Evolutionary conservation across 2,113 vertebrate genomes (phyloP).

Genomic region (Pyxicephalus adspersus): DNA sequence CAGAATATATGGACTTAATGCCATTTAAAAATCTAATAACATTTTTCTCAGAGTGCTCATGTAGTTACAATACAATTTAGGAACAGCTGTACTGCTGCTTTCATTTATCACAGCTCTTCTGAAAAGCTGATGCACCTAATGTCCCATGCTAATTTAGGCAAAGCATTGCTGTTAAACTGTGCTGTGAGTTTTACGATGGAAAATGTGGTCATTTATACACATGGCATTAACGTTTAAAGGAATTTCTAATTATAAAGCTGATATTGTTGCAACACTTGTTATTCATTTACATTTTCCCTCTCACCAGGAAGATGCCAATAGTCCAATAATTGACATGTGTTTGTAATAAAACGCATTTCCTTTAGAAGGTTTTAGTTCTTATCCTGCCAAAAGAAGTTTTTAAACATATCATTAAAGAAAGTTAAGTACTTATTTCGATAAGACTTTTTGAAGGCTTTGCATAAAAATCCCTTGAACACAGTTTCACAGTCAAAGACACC

Average conservation of each 20-base stretch:
- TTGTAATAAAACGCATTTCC: slow-evolving; percentile 53
- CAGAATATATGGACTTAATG: neutral
- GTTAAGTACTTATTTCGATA: neutral
- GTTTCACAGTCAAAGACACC: too few species aligned
- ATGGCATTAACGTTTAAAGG: slow-evolving; percentile 38
- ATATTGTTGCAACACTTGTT: slow-evolving; percentile 52
- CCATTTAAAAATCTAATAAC: neutral
- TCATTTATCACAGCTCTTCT: neutral
- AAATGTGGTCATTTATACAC: slow-evolving; percentile 44
- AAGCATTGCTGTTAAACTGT: slow-evolving; percentile 49
- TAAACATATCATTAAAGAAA: neutral
- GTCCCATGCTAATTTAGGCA: slow-evolving; percentile 35
- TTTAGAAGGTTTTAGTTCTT: slow-evolving; percentile 41
- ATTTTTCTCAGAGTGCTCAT: neutral
- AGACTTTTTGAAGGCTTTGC: too few species aligned
- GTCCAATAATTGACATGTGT: slow-evolving; percentile 50
- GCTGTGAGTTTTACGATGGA: slow-evolving; percentile 34
- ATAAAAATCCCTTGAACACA: too few species aligned
- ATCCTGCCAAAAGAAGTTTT: slow-evolving; percentile 9
- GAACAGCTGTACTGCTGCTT: neutral
- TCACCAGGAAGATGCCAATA: slow-evolving; percentile 46
- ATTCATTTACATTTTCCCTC: slow-evolving; percentile 53
- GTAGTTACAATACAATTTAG: neutral
- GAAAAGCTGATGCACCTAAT: slow-evolving; percentile 9
- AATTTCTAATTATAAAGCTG: slow-evolving; percentile 51